Conservation (phyloP, 1,140 invertebrate genomes). For the Calosoma granatense region DNA sequence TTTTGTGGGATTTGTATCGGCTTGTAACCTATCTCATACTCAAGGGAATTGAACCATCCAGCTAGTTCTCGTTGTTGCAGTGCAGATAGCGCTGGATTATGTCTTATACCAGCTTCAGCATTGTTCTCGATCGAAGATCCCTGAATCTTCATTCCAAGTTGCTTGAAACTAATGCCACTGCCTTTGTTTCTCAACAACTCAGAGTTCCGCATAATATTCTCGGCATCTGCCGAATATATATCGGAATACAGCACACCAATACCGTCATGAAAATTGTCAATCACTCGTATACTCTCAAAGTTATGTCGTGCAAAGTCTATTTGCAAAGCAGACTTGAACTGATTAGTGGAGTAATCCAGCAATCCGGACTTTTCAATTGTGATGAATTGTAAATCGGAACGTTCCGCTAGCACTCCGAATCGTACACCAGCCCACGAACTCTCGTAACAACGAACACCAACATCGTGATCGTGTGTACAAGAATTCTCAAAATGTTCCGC, state of each 20-base stretch:
- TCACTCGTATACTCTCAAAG: conserved; percentile 69
- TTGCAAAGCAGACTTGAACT: conserved; percentile 87
- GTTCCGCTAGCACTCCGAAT: conserved; percentile 76
- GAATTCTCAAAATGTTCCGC: conserved; percentile 76
- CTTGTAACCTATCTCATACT: conserved; percentile 55
- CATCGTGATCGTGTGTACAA: conserved; percentile 77
- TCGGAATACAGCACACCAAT: conserved; percentile 82
- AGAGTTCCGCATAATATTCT: conserved; percentile 79
- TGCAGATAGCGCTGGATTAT: conserved; percentile 80
- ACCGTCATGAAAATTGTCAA: conserved; percentile 78
- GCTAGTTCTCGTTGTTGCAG: conserved; percentile 82
- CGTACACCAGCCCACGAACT: conserved; percentile 87
- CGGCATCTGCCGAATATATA: conserved; percentile 72
- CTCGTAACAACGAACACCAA: conserved; percentile 79
- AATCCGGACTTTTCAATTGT: conserved; percentile 87
- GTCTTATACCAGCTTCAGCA: conserved; percentile 76
- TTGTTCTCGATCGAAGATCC: conserved; percentile 75
- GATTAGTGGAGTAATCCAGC: conserved; percentile 82
- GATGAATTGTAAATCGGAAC: conserved; percentile 78
- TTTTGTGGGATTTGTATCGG: conserved; percentile 54
- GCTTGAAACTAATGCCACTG: conserved; percentile 81
- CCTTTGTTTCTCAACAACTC: conserved; percentile 79
- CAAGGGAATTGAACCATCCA: conserved; percentile 76
- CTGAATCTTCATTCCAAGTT: conserved; percentile 70
- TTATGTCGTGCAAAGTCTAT: conserved; percentile 93